Evolutionary conservation across 1,140 invertebrate species (phyloP).

Genomic region (Hylyphantes graminicola): DNA sequence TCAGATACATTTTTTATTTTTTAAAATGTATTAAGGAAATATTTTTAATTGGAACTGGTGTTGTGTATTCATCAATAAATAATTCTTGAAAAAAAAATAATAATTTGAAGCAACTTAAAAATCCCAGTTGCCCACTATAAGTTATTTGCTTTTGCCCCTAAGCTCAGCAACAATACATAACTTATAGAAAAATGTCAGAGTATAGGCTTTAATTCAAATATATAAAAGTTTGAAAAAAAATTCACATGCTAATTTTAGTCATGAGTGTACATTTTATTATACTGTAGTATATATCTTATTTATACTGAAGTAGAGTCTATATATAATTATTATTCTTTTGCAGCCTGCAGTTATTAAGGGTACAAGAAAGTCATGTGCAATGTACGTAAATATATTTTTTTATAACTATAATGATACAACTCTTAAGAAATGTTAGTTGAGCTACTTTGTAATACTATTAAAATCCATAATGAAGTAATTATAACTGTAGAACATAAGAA

Average conservation of each 20-base stretch:
- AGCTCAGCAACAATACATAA: too few species aligned
- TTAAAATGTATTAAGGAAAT: too few species aligned
- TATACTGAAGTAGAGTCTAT: neutral
- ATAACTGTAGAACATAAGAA: neutral
- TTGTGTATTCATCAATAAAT: too few species aligned
- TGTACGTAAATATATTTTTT: neutral
- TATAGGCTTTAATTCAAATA: neutral
- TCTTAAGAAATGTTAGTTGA: neutral
- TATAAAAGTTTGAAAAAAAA: neutral
- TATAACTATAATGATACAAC: neutral
- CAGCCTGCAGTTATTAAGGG: neutral
- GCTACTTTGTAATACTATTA: neutral
- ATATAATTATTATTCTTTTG: neutral
- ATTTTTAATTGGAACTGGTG: too few species aligned
- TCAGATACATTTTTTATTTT: too few species aligned
- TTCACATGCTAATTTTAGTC: neutral
- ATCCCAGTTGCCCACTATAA: too few species aligned
- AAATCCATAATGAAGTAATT: neutral
- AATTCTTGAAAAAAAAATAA: too few species aligned
- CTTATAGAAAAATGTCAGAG: too few species aligned
- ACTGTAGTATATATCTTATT: neutral
- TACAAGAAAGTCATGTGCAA: conserved; percentile 10
- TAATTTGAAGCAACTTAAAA: too few species aligned
- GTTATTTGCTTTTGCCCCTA: too few species aligned
- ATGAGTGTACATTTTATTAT: neutral